phyloP scores from a whole-genome alignment of 1,140 invertebrate genomes.

The Heterodera schachtii region DNA sequence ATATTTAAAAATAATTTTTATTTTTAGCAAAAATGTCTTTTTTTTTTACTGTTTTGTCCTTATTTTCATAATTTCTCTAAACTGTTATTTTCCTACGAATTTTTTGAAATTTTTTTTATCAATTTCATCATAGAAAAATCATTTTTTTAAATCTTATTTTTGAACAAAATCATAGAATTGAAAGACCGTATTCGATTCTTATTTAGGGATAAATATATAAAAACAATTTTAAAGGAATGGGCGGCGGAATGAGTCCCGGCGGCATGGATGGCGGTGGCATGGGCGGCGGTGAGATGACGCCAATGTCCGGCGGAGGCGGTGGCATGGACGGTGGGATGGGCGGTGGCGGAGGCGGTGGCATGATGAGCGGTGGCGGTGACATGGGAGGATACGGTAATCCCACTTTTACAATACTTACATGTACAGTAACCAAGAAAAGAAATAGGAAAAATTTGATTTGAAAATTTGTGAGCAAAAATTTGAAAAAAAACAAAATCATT shows the following conservation, averaged over 20 bases:
- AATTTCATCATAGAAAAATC: no score
- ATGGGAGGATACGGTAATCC: constrained; percentile 1
- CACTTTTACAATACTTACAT: no score
- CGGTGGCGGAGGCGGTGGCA: background rate
- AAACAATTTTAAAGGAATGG: background rate
- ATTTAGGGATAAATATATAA: no score
- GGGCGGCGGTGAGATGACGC: constrained; percentile 1
- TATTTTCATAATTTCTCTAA: no score
- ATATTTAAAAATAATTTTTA: no score
- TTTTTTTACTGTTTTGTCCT: no score
- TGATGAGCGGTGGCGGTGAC: constrained; percentile 10
- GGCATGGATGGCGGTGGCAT: background rate
- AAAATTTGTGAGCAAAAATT: constrained; percentile 6
- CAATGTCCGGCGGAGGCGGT: background rate
- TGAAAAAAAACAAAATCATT: background rate
- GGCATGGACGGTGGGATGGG: background rate
- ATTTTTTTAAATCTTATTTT: no score
- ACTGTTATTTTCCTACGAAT: no score
- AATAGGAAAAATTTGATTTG: background rate
- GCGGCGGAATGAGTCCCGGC: background rate
- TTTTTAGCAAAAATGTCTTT: no score
- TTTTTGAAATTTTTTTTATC: no score
- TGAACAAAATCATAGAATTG: no score
- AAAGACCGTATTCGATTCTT: no score
- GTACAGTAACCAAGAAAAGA: background rate